Evolutionary conservation across 2,888 invertebrate genomes (phyloP), one percentile per base, ranked within the genome.

Genomic region (Archaeoteleia sp.): DNA sequence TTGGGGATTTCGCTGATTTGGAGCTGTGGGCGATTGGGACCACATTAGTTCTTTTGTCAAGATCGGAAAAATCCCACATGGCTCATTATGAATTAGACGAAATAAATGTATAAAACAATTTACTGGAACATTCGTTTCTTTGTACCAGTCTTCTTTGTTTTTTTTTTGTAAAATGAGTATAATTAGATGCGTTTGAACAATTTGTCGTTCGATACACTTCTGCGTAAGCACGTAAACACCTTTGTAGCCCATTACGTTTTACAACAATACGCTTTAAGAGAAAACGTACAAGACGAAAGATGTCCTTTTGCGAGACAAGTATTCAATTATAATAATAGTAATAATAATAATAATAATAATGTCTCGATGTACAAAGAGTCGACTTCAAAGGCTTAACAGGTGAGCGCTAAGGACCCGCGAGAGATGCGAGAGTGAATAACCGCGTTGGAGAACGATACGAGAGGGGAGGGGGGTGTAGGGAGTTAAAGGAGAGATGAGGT

Each of bases 241-340:
- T 58, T 58, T 53, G 65, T 55, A 48, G 53, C 1, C 53, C 51
- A 45, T 65, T 66, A 48, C 48, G 46, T 20, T 27, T 39, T 32
- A 12, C 51, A 30, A 39, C 23, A 30, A 30, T 27, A 27, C 23
- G 12, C 43, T 35, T 9, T 32, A 9, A 48, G 17, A 37, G 40
- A 48, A 66, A 65, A 37, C 35, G 43, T 35, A 45, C 45, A 54
- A 60, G 67, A 66, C 71, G 51, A 72, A 73, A 57, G 71, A 66
- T 72, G 61, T 74, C 71, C 68, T 55, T 74, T 49, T 53, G 62
- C 68, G 73, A 78, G 74, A 76, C 76, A 77, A 79, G 74, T 77
- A 80, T 80, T 80, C 75, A 79, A 80, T 80, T 76, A 79, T 71
- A 72, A 78, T 75, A 76, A 78, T 79, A 79, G 79, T 39, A 58